Conservation (phyloP, 2,113 vertebrate species). For the Hydrochoerus hydrochaeris region DNA sequence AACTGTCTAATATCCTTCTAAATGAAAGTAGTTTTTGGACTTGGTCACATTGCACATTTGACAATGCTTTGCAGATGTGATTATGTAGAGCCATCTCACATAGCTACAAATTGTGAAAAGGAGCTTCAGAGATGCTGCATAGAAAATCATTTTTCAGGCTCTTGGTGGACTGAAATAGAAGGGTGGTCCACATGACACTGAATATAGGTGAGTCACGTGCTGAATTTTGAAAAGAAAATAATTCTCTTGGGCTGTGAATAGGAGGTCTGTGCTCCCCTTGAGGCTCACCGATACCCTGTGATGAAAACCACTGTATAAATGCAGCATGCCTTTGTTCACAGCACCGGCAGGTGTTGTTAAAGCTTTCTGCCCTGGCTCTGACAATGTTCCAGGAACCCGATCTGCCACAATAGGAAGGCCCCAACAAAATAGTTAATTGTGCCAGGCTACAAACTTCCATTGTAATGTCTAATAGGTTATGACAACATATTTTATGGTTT, state of each 20-base stretch:
- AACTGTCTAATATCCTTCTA: constrained; percentile 70
- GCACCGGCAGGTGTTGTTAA: neutral
- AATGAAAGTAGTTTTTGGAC: constrained; percentile 71
- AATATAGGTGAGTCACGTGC: constrained; percentile 61
- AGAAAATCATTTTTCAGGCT: constrained; percentile 57
- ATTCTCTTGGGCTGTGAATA: constrained; percentile 53
- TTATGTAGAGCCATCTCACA: neutral
- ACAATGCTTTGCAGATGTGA: constrained; percentile 54
- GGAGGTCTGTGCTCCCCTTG: neutral
- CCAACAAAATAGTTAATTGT: constrained; percentile 41
- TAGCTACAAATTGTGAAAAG: constrained; percentile 19
- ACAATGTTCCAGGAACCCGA: constrained; percentile 66
- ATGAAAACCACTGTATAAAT: constrained; percentile 59
- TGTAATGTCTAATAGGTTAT: neutral
- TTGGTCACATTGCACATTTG: constrained; percentile 26
- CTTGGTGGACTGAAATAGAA: constrained; percentile 54
- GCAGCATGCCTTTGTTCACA: constrained; percentile 65
- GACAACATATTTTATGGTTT: constrained; percentile 43
- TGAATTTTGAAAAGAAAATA: constrained; percentile 62
- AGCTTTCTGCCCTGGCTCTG: constrained; percentile 4
- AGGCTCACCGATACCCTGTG: constrained; percentile 43
- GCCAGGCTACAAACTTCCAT: neutral
- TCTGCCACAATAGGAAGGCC: constrained; percentile 30
- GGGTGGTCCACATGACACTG: constrained; percentile 51
- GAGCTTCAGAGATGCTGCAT: neutral